A percentile compares a stretch with the other conserved stretches of the same genome.
phyloP scores from a whole-genome alignment of 2,888 invertebrate species.

The Drosophila lacicola region DNA sequence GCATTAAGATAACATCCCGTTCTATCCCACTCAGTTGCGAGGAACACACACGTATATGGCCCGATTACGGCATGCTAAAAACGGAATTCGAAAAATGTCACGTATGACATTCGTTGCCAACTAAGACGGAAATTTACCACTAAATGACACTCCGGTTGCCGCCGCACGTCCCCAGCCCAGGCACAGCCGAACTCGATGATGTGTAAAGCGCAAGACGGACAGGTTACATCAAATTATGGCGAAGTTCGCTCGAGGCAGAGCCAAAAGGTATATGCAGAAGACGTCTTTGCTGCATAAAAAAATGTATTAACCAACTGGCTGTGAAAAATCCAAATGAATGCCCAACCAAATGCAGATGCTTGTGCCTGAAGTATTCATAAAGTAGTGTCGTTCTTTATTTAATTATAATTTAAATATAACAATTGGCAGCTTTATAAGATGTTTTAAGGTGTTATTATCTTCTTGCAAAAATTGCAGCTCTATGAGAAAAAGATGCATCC shows the following conservation, averaged over 20 bases:
- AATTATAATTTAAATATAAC: no score
- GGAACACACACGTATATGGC: conserved; percentile 12
- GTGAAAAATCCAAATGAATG: not conserved
- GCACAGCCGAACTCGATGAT: conserved; percentile 17
- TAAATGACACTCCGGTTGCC: conserved; percentile 54
- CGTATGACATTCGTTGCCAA: conserved; percentile 74
- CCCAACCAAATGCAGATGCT: not conserved
- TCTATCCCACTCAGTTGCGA: not conserved
- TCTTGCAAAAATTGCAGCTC: no score
- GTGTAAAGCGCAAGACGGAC: conserved; percentile 34
- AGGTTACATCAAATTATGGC: conserved; percentile 46
- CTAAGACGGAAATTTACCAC: conserved; percentile 72
- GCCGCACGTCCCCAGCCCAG: not conserved
- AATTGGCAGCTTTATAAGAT: no score
- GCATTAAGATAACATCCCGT: conserved; percentile 5
- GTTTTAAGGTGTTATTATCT: no score
- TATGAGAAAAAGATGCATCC: no score
- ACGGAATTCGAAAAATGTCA: conserved; percentile 75
- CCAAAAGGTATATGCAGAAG: conserved; percentile 2
- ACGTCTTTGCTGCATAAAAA: conserved; percentile 23
- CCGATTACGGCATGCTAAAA: conserved; percentile 61
- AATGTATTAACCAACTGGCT: conserved; percentile 18
- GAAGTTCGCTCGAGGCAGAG: conserved; percentile 26
- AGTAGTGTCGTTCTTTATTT: no score
- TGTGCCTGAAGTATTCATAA: no score